Percentiles rank a stretch among this genome's conserved stretches.
These are phyloP conservation scores for Drosophila prostipennis DNA, from an alignment of 2,888 invertebrate species.

Conservation along the genomic window DNA sequence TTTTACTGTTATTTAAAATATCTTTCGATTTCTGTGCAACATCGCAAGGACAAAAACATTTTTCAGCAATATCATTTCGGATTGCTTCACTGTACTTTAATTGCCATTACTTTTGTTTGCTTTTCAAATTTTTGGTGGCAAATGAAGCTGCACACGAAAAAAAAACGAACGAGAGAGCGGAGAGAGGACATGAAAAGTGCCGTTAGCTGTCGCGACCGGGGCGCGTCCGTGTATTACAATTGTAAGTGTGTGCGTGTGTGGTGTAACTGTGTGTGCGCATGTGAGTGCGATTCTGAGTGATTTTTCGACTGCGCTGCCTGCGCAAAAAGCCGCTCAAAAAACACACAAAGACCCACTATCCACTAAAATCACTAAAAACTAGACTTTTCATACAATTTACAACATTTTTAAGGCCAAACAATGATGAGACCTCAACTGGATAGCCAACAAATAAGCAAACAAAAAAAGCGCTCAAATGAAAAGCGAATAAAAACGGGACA, in stretches of 20 bases:
- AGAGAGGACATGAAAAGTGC: slow-evolving; percentile 54
- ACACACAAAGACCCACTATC: slow-evolving; percentile 3
- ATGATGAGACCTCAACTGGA: slow-evolving; percentile 37
- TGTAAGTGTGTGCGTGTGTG: slow-evolving; percentile 24
- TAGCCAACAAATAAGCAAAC: slow-evolving; percentile 10
- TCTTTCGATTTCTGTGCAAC: accelerated
- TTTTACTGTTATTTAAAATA: background rate
- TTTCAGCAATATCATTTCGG: background rate
- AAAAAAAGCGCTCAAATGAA: slow-evolving; percentile 46
- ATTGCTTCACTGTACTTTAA: slow-evolving; percentile 23
- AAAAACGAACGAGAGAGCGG: slow-evolving; percentile 17
- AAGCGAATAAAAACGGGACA: slow-evolving; percentile 40
- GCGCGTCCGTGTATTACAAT: slow-evolving; percentile 68
- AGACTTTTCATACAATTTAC: slow-evolving; percentile 20
- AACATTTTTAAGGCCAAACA: slow-evolving; percentile 38
- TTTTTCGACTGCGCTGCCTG: slow-evolving; percentile 47
- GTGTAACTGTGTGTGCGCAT: slow-evolving; percentile 46
- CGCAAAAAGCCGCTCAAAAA: slow-evolving; percentile 50
- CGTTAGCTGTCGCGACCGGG: slow-evolving; percentile 69
- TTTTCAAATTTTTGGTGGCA: slow-evolving; percentile 60
- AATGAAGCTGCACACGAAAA: slow-evolving; percentile 34
- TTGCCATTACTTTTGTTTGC: slow-evolving; percentile 34
- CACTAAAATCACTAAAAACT: slow-evolving; percentile 30
- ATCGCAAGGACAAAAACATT: background rate
- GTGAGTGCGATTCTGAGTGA: slow-evolving; percentile 53